Conservation (phyloP, 2,113 vertebrate genomes). For the human (Homo sapiens) region GRCh38 chr13:73754001-73754500, state of each 20-base stretch:
- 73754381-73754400: accelerated
- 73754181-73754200: neutral
- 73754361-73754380: neutral
- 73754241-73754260: neutral
- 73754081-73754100: neutral
- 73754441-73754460: neutral
- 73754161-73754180: neutral
- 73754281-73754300: neutral
- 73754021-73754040: neutral
- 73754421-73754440: neutral
- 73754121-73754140: neutral
- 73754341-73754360: neutral
- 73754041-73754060: neutral
- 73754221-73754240: neutral
- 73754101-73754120: accelerated
- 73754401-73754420: neutral
- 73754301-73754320: neutral
- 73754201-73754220: neutral
- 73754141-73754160: neutral
- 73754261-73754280: neutral
- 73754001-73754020: neutral
- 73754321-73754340: neutral
- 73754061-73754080: neutral
- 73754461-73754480: neutral
- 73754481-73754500: neutral